Evolutionary conservation across 2,888 invertebrate genomes (phyloP).

Genomic region (Drosophila setosimentum): DNA sequence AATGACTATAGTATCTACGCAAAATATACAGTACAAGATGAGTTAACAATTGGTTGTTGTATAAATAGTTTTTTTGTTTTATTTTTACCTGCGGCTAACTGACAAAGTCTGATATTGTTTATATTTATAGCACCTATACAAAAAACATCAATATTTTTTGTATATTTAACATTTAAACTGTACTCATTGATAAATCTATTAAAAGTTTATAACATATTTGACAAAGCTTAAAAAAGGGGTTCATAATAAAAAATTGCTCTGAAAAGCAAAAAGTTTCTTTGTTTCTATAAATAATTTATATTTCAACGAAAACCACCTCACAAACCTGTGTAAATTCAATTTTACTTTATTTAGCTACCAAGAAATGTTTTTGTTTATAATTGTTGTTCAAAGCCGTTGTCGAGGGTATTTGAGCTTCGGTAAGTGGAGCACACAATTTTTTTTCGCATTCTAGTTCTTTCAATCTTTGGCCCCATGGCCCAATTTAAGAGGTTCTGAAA

Average conservation of each 20-base stretch:
- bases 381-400: background rate
- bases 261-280: background rate
- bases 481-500: slow-evolving; percentile 18
- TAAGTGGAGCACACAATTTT: background rate
- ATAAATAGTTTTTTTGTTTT: background rate
- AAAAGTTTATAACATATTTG: background rate
- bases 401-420: background rate
- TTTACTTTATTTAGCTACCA: background rate
- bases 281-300: background rate
- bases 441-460: background rate
- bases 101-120: background rate
- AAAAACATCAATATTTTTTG: background rate
- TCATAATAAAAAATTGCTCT: background rate
- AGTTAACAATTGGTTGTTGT: background rate
- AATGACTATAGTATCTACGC: background rate
- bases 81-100: background rate
- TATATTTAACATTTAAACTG: background rate
- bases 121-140: too few relatives aligned
- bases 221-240: background rate
- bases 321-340: background rate
- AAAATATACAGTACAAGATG: background rate
- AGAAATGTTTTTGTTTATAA: background rate
- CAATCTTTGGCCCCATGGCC: slow-evolving; percentile 24
- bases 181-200: background rate
- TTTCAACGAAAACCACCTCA: background rate